Evolutionary conservation across 2,797 vertebrate genomes (phyloP).

Genomic region (Lophius americanus): DNA sequence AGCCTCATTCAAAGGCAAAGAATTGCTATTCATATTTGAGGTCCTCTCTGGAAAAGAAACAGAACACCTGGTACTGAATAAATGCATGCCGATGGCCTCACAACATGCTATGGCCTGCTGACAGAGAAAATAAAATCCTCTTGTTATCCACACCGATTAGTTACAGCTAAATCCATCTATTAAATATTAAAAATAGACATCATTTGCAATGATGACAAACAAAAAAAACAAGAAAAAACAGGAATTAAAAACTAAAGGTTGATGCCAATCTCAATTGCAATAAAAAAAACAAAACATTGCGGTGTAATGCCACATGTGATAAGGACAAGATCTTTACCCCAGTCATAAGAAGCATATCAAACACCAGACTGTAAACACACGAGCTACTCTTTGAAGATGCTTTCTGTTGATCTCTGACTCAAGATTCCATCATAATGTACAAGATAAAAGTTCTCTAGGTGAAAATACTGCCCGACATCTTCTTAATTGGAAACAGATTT

Average conservation of each 20-base stretch:
- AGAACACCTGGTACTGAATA: conserved; percentile 58
- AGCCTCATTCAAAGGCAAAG: conserved; percentile 52
- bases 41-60: conserved; percentile 14
- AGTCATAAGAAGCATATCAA: conserved; percentile 68
- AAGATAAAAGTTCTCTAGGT: background rate
- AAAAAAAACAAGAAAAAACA: conserved; percentile 11
- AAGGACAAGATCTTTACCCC: conserved; percentile 50
- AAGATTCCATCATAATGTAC: background rate
- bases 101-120: background rate
- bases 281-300: conserved; percentile 10
- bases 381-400: background rate
- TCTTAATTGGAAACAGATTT: no score
- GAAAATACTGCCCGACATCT: no score
- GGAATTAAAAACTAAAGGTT: conserved; percentile 32
- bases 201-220: background rate
- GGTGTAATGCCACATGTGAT: conserved; percentile 6
- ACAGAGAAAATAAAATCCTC: conserved; percentile 28
- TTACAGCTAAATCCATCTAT: conserved; percentile 19
- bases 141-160: conserved; percentile 29
- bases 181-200: conserved; percentile 3
- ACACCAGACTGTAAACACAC: background rate
- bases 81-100: conserved; percentile 43
- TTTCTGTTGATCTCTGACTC: background rate
- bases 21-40: conserved; percentile 49
- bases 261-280: conserved; percentile 33